These are phyloP conservation scores for Urocolius indicus DNA, from an alignment of 2,113 vertebrate genomes.

Conservation along the genomic window DNA sequence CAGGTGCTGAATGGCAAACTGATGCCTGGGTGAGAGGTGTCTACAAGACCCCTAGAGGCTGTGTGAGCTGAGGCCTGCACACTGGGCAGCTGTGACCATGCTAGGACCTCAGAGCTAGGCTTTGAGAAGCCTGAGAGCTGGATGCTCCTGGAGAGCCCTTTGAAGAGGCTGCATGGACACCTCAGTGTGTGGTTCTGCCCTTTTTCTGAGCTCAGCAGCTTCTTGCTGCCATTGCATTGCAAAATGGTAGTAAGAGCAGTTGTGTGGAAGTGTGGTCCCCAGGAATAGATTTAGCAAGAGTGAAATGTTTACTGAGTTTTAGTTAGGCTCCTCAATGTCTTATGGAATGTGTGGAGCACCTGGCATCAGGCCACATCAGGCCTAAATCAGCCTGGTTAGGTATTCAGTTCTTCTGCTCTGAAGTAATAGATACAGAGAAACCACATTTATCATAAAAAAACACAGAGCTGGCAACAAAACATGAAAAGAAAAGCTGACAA, in stretches of 20 bases:
- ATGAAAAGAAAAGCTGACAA: background rate
- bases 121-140: accelerated
- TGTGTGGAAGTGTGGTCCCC: background rate
- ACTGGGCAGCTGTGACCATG: background rate
- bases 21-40: background rate
- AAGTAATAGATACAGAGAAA: background rate
- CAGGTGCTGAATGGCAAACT: background rate
- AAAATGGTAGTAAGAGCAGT: background rate
- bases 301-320: background rate
- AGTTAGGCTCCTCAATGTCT: background rate
- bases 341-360: background rate
- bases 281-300: background rate
- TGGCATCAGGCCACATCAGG: background rate
- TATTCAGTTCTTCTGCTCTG: background rate
- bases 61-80: background rate
- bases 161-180: background rate
- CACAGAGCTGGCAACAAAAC: background rate
- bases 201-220: background rate
- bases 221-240: accelerated
- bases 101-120: background rate
- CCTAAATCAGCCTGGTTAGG: background rate
- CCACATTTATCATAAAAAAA: background rate
- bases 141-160: accelerated
- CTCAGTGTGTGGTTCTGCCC: background rate
- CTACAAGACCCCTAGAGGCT: background rate